Evolutionary conservation across 35 echinoderm and acorn worm species (phyloP), one percentile per base, ranked within the genome.

Genomic region (Diadema setosum): DNA sequence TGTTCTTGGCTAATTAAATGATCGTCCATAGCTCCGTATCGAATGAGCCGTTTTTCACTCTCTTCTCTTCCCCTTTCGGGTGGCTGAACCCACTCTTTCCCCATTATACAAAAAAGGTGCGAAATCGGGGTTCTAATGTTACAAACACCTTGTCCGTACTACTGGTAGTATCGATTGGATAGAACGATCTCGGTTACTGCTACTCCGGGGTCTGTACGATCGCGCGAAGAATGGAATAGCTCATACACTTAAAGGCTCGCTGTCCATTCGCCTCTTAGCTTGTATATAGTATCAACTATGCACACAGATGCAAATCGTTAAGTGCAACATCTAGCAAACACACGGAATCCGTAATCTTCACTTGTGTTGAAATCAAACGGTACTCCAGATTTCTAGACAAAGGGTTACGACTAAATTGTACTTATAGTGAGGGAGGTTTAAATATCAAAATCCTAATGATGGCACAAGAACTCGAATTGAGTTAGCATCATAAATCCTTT

Each of bases 91-190:
- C 2, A 33, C 30, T 67, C 63, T 67, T 27, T 14, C 63, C 63
- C 63, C 63, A 34, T 33, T 33, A 67, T 67, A 36, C 73, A 78
- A 39, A 78, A 78, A 78, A 78, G 73, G 73, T 36, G 73, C 73
- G 29, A 78, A 78, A 78, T 78, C 73, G 73, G 73, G 73, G 35
- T 35, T 78, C 73, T 78, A 35, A 78, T 36, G 73, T 78, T 78
- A 42, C 73, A 78, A 78, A 78, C 73, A 78, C 73, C 73, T 78
- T 78, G 73, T 78, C 73, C n/a, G 73, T 78, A 78, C 73, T 44
- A 78, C 27, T 78, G 14, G 40, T 44, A 78, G 14, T 78, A 78
- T 78, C 73, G 73, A 78, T 78, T 44, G 40, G 73, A 41, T 78
- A 20, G 73, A 78, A 41, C 37, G 73, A 78, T 78, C 39, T 78